These are phyloP conservation scores for Bellardia pandia DNA, from an alignment of 2,888 invertebrate genomes.

Conservation along the genomic window DNA sequence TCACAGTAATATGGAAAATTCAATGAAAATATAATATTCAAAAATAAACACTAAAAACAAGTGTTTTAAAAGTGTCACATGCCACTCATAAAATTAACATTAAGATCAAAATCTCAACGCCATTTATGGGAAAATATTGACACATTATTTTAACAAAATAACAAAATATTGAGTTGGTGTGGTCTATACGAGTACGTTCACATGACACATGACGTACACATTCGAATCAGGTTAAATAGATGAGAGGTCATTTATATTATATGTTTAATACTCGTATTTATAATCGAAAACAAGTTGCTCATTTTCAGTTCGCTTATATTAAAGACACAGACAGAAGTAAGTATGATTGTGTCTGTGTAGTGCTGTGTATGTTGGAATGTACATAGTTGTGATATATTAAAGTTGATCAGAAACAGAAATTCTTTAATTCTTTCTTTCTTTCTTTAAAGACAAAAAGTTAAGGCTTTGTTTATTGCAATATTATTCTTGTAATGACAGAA, in stretches of 20 bases:
- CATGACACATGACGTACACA: background rate
- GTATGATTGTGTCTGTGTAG: no score
- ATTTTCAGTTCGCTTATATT: background rate
- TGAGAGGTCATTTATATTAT: background rate
- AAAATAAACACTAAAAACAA: background rate
- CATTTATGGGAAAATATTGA: slow-evolving; percentile 9
- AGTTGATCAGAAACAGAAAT: background rate
- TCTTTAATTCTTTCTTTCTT: no score
- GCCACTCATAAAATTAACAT: slow-evolving; percentile 50
- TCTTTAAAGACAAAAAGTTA: slow-evolving; percentile 22
- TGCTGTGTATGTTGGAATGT: no score
- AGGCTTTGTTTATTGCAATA: slow-evolving; percentile 16
- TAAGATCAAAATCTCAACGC: slow-evolving; percentile 26
- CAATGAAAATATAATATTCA: background rate
- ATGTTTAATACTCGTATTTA: background rate
- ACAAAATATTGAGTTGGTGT: background rate
- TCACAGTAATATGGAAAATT: background rate
- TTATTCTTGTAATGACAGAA: slow-evolving; percentile 16
- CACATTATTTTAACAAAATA: slow-evolving; percentile 6
- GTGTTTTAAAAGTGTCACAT: slow-evolving; percentile 45
- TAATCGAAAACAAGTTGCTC: background rate
- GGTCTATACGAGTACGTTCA: background rate
- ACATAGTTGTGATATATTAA: no score
- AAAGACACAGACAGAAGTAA: background rate
- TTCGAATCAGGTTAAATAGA: background rate